Conservation (phyloP, 2,797 vertebrate species). For the Chromobotia macracanthus region DNA sequence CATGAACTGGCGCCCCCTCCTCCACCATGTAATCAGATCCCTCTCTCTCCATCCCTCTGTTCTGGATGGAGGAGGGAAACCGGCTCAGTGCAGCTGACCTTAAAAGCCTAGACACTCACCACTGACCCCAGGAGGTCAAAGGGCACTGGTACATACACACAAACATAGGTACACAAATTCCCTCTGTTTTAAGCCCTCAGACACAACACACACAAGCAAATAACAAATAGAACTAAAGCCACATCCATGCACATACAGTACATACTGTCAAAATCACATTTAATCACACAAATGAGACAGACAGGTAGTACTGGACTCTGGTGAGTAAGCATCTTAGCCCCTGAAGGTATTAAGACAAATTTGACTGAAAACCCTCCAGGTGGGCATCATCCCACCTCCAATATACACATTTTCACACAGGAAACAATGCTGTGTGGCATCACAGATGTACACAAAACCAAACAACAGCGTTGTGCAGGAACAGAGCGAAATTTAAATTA, state of each 20-base stretch:
- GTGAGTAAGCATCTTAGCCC: slow-evolving; percentile 3
- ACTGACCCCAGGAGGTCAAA: slow-evolving; percentile 65
- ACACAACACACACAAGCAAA: slow-evolving; percentile 17
- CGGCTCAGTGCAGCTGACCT: slow-evolving; percentile 66
- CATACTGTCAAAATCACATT: slow-evolving; percentile 6
- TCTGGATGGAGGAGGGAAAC: slow-evolving; percentile 61
- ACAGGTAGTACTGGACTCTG: background rate
- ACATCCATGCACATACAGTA: background rate
- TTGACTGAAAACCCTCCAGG: background rate
- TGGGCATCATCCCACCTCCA: background rate
- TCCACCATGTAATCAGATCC: slow-evolving; percentile 63
- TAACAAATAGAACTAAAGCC: background rate
- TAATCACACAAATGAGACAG: background rate
- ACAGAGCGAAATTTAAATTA: too few species aligned
- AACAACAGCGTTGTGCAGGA: too few species aligned
- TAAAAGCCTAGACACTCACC: slow-evolving; percentile 66
- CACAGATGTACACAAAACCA: too few species aligned
- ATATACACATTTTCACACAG: background rate
- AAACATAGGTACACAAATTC: slow-evolving; percentile 5
- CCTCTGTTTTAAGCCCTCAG: background rate
- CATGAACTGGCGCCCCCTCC: slow-evolving; percentile 41
- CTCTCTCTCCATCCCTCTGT: slow-evolving; percentile 52
- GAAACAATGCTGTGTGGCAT: background rate
- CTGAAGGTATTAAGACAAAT: slow-evolving; percentile 10
- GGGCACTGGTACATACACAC: slow-evolving; percentile 52